Evolutionary conservation across 2,888 invertebrate genomes (phyloP).

Genomic region (Limnephilus auricula): DNA sequence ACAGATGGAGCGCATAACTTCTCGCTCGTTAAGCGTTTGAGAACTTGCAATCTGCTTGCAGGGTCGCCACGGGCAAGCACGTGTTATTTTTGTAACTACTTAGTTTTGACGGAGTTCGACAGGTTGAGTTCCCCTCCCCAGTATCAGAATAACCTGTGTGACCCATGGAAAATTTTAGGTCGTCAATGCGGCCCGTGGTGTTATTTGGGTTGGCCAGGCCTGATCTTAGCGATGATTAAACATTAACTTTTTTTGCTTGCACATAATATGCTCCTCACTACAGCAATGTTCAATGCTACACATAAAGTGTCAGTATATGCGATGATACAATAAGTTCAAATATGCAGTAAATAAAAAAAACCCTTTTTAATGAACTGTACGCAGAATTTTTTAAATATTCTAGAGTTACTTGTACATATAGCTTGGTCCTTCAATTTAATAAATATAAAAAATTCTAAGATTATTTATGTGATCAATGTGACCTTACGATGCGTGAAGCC

Average conservation of each 20-base stretch:
- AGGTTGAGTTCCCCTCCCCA: no score
- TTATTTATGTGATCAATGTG: background rate
- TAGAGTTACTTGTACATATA: background rate
- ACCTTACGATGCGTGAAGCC: slow-evolving; percentile 2
- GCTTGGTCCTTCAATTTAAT: background rate
- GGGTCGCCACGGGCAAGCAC: no score
- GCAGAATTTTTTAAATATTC: background rate
- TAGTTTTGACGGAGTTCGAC: no score
- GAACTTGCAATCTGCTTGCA: no score
- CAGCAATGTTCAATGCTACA: background rate
- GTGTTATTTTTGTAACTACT: no score
- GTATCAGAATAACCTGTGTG: no score
- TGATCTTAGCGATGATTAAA: background rate
- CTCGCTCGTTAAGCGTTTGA: no score
- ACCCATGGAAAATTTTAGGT: no score
- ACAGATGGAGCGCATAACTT: no score
- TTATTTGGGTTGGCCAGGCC: no score
- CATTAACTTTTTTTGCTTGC: background rate
- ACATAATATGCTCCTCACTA: background rate
- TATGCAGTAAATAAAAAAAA: background rate
- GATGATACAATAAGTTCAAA: background rate
- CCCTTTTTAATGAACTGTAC: background rate
- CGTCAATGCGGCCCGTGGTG: no score
- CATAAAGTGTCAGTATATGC: background rate
- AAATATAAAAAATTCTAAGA: background rate